A percentile compares a stretch with the other conserved stretches of the same genome.
Evolutionary conservation across 2,888 invertebrate species (phyloP).

Genomic region (Clivina fossor): DNA sequence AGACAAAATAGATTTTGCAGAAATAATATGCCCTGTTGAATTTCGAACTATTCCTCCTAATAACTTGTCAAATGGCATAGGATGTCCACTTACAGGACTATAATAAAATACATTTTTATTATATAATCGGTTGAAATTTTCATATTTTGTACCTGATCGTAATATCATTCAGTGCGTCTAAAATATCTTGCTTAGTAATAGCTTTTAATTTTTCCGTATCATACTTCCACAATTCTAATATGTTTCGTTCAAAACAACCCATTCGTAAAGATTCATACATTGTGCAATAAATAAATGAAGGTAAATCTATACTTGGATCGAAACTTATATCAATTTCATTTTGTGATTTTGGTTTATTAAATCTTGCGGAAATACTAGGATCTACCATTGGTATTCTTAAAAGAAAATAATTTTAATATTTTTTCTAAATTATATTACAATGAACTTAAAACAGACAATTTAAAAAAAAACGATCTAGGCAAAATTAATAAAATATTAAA

Average conservation of each 20-base stretch:
- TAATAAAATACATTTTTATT: slow-evolving; percentile 38
- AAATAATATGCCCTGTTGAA: slow-evolving; percentile 61
- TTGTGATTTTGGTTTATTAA: slow-evolving; percentile 5
- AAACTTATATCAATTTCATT: slow-evolving; percentile 43
- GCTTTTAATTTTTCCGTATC: slow-evolving; percentile 57
- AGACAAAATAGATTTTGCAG: slow-evolving; percentile 64
- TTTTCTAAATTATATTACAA: not conserved
- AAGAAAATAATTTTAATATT: slow-evolving; percentile 4
- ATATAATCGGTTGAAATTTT: slow-evolving; percentile 11
- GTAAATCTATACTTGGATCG: slow-evolving; percentile 62
- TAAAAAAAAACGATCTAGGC: not conserved
- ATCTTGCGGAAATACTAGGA: slow-evolving; percentile 6
- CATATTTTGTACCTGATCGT: slow-evolving; percentile 52
- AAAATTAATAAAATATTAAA: not conserved
- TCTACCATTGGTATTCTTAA: slow-evolving; percentile 49
- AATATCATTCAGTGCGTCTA: slow-evolving; percentile 61
- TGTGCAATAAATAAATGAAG: slow-evolving; percentile 63
- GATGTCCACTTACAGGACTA: slow-evolving; percentile 68
- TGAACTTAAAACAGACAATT: not conserved
- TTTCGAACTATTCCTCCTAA: slow-evolving; percentile 64
- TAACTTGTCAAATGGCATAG: slow-evolving; percentile 63
- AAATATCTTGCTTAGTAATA: slow-evolving; percentile 63
- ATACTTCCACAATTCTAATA: slow-evolving; percentile 72
- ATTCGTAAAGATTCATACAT: slow-evolving; percentile 63
- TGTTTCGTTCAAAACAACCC: slow-evolving; percentile 65